Evolutionary conservation across 2,888 invertebrate species (phyloP).

Genomic region (Brassicogethes aeneus): DNA sequence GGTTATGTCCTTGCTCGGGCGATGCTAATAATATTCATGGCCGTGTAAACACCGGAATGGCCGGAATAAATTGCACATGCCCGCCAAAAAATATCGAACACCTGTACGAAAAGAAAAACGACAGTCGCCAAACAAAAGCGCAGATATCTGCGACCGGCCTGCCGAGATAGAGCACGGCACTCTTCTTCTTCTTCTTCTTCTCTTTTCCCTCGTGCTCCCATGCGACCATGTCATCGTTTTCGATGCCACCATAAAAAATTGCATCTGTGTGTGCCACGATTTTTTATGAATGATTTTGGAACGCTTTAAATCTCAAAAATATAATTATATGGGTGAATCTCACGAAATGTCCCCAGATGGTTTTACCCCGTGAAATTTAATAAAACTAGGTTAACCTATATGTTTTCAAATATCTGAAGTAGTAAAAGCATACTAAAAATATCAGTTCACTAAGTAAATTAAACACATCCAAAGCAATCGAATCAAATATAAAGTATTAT

Average conservation of each 20-base stretch:
- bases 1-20: not conserved
- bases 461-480: too few species aligned
- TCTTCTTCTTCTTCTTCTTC: constrained; percentile 6
- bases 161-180: constrained; percentile 9
- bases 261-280: constrained; percentile 2
- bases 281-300: constrained; percentile 7
- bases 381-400: too few species aligned
- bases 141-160: not conserved
- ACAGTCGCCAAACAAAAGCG: constrained; percentile 10
- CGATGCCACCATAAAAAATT: constrained; percentile 1
- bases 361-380: too few species aligned
- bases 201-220: constrained; percentile 6
- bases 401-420: too few species aligned
- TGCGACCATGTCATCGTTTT: constrained; percentile 1
- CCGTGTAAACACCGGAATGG: constrained; percentile 8
- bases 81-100: constrained; percentile 14
- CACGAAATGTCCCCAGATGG: constrained; percentile 5
- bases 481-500: too few species aligned
- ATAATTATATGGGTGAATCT: not conserved
- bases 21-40: constrained; percentile 2
- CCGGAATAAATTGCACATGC: constrained; percentile 12
- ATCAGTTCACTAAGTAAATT: too few species aligned
- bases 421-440: too few species aligned
- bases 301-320: constrained; percentile 15
- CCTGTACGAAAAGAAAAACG: constrained; percentile 14